These are phyloP conservation scores for Chrysodeixis includens DNA, from an alignment of 2,888 invertebrate genomes.

Conservation along the genomic window DNA sequence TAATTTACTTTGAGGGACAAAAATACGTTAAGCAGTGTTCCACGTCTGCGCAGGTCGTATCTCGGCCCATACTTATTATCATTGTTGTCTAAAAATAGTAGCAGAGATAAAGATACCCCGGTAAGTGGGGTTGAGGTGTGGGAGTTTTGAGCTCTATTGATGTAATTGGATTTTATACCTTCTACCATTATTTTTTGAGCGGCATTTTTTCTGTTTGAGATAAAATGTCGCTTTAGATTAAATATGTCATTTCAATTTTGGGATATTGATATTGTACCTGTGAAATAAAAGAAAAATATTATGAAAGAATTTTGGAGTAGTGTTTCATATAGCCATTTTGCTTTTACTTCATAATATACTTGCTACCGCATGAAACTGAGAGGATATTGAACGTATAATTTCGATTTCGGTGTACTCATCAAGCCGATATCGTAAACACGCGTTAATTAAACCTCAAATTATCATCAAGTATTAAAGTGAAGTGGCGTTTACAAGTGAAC, in stretches of 20 bases:
- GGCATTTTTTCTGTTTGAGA: not conserved
- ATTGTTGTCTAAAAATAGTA: conserved; percentile 8
- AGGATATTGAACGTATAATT: not conserved
- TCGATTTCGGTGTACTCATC: not conserved
- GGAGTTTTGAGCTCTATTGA: conserved; percentile 4
- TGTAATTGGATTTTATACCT: conserved; percentile 6
- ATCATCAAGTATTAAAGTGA: conserved; percentile 39
- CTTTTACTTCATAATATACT: too few relatives aligned
- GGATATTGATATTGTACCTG: too few relatives aligned
- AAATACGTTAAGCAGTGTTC: not conserved
- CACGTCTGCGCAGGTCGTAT: not conserved
- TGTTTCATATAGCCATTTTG: too few relatives aligned
- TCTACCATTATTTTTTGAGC: not conserved
- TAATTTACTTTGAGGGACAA: not conserved
- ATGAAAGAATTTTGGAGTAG: too few relatives aligned
- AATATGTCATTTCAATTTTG: not conserved
- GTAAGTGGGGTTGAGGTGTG: conserved; percentile 9
- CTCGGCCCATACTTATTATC: not conserved
- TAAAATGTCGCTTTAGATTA: not conserved
- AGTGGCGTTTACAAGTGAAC: conserved; percentile 58
- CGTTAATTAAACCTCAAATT: conserved; percentile 34
- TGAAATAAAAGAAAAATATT: too few relatives aligned
- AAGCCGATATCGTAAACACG: not conserved
- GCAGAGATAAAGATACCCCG: conserved; percentile 5
- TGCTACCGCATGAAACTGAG: not conserved